These are phyloP conservation scores for Sanderia malayensis DNA, from an alignment of 30 jellyfish, hydroid and myxozoan genomes.

Conservation along the genomic window DNA sequence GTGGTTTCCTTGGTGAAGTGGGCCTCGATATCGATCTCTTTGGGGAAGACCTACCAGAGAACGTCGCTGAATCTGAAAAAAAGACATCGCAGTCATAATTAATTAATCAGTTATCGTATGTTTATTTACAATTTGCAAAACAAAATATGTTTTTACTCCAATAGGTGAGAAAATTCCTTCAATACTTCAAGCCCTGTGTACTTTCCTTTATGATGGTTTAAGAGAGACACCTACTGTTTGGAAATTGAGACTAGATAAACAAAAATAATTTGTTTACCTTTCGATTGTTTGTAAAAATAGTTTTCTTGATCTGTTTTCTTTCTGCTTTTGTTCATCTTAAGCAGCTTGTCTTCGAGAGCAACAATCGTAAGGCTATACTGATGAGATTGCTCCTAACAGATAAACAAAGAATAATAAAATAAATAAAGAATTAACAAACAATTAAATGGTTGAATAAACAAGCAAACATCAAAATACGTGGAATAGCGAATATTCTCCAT, in stretches of 20 bases:
- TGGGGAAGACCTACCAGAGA: slow-evolving; percentile 36
- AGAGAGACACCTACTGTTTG: no score
- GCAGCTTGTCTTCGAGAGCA: slow-evolving; percentile 63
- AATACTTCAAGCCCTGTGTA: no score
- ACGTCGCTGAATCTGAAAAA: slow-evolving; percentile 19
- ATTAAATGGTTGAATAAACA: no score
- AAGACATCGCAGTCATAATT: neutral
- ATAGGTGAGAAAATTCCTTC: no score
- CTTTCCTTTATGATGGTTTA: no score
- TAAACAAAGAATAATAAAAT: neutral
- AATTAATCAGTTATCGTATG: no score
- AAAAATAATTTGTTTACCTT: no score
- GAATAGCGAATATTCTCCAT: no score
- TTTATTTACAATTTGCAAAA: neutral
- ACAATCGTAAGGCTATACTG: slow-evolving; percentile 66
- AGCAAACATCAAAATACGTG: no score
- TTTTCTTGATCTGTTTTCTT: slow-evolving; percentile 45
- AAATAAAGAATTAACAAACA: no score
- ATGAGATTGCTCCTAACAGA: slow-evolving; percentile 65
- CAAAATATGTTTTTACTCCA: neutral
- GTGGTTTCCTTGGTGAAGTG: slow-evolving; percentile 44
- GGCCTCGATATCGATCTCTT: slow-evolving; percentile 60
- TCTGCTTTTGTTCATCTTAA: slow-evolving; percentile 59
- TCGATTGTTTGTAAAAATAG: slow-evolving; percentile 17
- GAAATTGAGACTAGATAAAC: no score